A percentile compares a stretch with the other conserved stretches of the same genome.
These are phyloP conservation scores for Oryzias woworae DNA, from an alignment of 2,113 vertebrate species.

Conservation along the genomic window DNA sequence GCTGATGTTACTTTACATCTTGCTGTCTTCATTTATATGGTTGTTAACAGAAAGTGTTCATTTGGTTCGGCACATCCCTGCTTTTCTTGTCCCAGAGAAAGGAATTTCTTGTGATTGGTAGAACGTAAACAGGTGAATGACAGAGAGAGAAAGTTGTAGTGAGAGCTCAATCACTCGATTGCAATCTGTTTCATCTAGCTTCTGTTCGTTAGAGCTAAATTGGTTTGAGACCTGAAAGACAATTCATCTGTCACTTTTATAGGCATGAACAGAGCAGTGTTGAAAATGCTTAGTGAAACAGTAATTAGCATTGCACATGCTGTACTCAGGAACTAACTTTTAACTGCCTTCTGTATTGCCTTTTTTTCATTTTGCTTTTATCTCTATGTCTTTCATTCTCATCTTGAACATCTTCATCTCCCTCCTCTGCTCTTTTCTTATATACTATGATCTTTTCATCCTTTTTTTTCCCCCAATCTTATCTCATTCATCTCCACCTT, in stretches of 20 bases:
- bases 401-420: constrained; percentile 9
- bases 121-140: constrained; percentile 41
- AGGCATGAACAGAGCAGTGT: constrained; percentile 23
- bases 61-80: no score
- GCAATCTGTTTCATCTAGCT: constrained; percentile 46
- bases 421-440: constrained; percentile 6
- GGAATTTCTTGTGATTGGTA: constrained; percentile 31
- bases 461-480: background rate
- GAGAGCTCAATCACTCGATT: constrained; percentile 35
- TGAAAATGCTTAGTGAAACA: constrained; percentile 30
- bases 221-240: constrained; percentile 45
- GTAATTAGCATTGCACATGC: constrained; percentile 22
- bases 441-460: constrained; percentile 6
- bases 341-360: constrained; percentile 24
- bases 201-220: constrained; percentile 47
- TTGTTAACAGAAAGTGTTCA: no score
- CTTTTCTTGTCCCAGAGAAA: background rate
- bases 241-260: constrained; percentile 42
- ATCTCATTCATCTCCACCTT: background rate
- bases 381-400: constrained; percentile 11
- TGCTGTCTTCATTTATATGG: no score
- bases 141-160: constrained; percentile 17
- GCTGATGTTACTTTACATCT: no score
- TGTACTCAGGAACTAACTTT: constrained; percentile 24
- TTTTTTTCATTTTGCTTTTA: constrained; percentile 1